Evolutionary conservation across 2,797 vertebrate species (phyloP).

Genomic region (Hyperoplus lanceolatus): DNA sequence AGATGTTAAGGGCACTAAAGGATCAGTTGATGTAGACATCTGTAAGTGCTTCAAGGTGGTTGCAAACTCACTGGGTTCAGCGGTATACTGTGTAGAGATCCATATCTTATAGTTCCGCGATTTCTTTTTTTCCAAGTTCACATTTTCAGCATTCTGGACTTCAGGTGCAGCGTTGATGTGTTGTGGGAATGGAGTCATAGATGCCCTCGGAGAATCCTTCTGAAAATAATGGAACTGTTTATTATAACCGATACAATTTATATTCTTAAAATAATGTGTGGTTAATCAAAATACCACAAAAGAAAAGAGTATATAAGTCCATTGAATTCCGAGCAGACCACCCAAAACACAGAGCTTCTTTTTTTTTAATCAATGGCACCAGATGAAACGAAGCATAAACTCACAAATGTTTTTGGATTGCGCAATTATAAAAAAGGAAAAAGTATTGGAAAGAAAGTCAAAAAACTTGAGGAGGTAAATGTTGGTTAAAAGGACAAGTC

Average conservation of each 20-base stretch:
- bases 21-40: too few relatives aligned
- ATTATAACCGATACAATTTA: not conserved
- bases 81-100: not conserved
- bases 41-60: too few relatives aligned
- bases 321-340: conserved; percentile 36
- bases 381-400: conserved; percentile 36
- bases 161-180: conserved; percentile 4
- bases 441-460: conserved; percentile 22
- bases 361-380: conserved; percentile 1
- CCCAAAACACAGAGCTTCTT: conserved; percentile 28
- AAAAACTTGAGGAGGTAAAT: conserved; percentile 27
- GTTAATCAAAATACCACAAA: conserved; percentile 22
- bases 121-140: not conserved
- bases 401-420: conserved; percentile 49
- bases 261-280: not conserved
- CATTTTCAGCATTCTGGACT: conserved; percentile 7
- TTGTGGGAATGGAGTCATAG: conserved; percentile 4
- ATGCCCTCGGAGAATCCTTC: not conserved
- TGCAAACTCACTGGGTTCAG: not conserved
- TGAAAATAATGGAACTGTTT: not conserved
- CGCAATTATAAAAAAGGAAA: conserved; percentile 31
- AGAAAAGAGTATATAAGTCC: not conserved
- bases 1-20: too few relatives aligned
- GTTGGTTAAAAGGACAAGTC: conserved; percentile 31
- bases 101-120: not conserved